Percentiles rank a stretch among this genome's conserved stretches.
phyloP scores from a whole-genome alignment of 1,140 invertebrate genomes.

The Halictus rubicundus region DNA sequence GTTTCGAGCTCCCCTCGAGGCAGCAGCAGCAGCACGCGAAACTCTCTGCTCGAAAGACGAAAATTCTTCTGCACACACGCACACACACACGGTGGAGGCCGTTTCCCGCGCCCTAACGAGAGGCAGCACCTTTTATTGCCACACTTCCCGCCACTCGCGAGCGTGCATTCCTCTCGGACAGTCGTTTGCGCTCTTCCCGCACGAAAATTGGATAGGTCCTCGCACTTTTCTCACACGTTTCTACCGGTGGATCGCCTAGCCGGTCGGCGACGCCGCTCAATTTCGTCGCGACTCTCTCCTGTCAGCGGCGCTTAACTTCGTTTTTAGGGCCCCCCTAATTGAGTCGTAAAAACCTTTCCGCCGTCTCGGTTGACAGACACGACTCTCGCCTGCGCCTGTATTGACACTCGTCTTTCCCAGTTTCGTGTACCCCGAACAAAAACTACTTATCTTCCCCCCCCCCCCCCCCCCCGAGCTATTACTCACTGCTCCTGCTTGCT shows the following conservation, averaged over 20 bases:
- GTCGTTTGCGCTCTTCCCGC: background rate
- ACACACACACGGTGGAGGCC: constrained; percentile 18
- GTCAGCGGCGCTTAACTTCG: background rate
- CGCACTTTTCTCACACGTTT: background rate
- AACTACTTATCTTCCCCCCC: no score
- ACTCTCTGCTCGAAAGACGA: constrained; percentile 55
- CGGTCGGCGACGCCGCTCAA: background rate
- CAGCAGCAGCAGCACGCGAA: constrained; percentile 45
- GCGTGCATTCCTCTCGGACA: constrained; percentile 13
- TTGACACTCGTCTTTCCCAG: no score
- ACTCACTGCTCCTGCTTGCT: no score
- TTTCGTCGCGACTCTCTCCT: constrained; percentile 15
- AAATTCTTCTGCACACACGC: constrained; percentile 58
- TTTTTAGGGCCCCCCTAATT: background rate
- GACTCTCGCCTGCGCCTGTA: background rate
- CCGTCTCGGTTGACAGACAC: background rate
- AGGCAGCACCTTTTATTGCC: constrained; percentile 48
- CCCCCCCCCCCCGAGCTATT: no score
- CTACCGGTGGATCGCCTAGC: no score
- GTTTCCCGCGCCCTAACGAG: constrained; percentile 42
- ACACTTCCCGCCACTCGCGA: constrained; percentile 51
- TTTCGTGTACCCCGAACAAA: no score
- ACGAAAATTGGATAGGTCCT: background rate
- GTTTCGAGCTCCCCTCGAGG: constrained; percentile 9
- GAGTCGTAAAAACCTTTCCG: background rate